These are phyloP conservation scores for Elanus axillaris DNA, from an alignment of 2,113 vertebrate genomes.

Conservation along the genomic window DNA sequence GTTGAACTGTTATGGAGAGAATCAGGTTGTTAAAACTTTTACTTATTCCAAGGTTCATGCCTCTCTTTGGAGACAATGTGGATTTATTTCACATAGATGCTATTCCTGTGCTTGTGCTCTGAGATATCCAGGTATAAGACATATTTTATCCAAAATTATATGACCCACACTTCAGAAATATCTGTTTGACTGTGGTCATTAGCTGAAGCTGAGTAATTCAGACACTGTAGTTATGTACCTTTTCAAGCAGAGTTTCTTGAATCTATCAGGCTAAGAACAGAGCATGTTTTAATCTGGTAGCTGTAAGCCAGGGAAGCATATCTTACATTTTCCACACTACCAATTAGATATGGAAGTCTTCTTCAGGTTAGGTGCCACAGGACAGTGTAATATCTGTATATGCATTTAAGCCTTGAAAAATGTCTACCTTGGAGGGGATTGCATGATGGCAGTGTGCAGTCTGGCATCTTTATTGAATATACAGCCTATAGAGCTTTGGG, in stretches of 20 bases:
- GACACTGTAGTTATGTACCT: rapidly evolving
- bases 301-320: neutral
- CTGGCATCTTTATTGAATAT: neutral
- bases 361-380: neutral
- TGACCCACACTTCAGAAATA: neutral
- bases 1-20: neutral
- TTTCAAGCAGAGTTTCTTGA: neutral
- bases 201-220: neutral
- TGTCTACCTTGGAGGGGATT: neutral
- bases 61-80: neutral
- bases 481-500: neutral
- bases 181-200: neutral
- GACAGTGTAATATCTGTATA: neutral
- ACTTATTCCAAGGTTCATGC: neutral
- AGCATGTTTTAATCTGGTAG: neutral
- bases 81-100: neutral
- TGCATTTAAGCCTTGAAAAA: neutral
- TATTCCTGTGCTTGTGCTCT: neutral
- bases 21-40: neutral
- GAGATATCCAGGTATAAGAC: neutral
- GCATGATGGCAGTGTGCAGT: neutral
- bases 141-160: neutral
- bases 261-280: neutral
- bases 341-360: neutral
- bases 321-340: neutral